Percentiles rank a stretch among this genome's conserved stretches.
These are phyloP conservation scores for Chaenodraco wilsoni DNA, from an alignment of 2,797 vertebrate species.

Conservation along the genomic window DNA sequence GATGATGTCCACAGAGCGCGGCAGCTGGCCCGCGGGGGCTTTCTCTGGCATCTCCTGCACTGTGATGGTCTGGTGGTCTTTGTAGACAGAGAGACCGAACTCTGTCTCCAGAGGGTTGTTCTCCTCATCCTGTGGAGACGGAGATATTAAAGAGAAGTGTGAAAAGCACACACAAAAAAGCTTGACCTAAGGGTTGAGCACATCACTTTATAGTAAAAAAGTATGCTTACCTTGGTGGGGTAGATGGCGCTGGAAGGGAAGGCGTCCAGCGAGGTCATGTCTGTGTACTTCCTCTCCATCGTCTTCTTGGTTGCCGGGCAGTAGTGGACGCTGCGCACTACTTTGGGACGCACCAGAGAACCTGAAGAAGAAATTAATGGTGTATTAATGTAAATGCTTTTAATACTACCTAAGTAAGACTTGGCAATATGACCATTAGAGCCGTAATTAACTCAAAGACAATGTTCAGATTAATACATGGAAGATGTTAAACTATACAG, in stretches of 20 bases:
- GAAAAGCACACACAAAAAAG: background rate
- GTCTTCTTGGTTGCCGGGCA: slow-evolving; percentile 98
- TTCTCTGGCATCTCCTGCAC: slow-evolving; percentile 99
- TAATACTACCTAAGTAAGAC: too few species aligned
- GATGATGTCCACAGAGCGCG: slow-evolving; percentile 94
- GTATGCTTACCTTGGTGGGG: slow-evolving; percentile 91
- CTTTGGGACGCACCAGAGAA: slow-evolving; percentile 95
- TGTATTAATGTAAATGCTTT: accelerated
- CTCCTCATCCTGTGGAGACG: slow-evolving; percentile 90
- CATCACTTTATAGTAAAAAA: background rate
- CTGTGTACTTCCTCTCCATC: slow-evolving; percentile 93
- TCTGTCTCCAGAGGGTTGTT: slow-evolving; percentile 98
- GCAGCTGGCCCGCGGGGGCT: slow-evolving; percentile 95
- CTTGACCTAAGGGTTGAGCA: background rate
- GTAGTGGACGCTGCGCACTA: slow-evolving; percentile 96
- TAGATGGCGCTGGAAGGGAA: slow-evolving; percentile 93
- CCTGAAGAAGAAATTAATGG: slow-evolving; percentile 75
- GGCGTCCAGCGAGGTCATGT: slow-evolving; percentile 94
- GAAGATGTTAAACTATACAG: too few species aligned
- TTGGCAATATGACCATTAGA: too few species aligned
- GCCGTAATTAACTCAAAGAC: too few species aligned
- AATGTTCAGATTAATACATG: too few species aligned
- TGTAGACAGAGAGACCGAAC: slow-evolving; percentile 94
- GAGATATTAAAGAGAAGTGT: background rate
- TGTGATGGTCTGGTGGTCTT: slow-evolving; percentile 96